Percentiles rank a stretch among this genome's conserved stretches.
Evolutionary conservation across 1,140 invertebrate genomes (phyloP).

Genomic region (Diabrotica undecimpunctata): DNA sequence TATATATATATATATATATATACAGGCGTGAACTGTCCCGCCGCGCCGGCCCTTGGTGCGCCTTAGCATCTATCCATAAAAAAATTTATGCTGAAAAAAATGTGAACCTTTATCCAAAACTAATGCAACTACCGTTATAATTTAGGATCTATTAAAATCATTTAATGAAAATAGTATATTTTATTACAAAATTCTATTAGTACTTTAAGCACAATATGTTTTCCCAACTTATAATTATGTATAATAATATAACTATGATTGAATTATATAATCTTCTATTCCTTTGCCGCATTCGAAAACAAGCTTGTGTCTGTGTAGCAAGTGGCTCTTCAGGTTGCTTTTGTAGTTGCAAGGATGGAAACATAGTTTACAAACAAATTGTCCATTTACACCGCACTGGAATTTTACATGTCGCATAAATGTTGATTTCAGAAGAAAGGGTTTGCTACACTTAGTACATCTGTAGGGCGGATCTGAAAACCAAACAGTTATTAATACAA

Average conservation of each 20-base stretch:
- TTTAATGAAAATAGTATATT: no score
- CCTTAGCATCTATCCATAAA: no score
- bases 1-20: no score
- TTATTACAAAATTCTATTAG: no score
- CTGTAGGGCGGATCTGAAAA: not conserved
- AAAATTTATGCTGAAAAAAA: no score
- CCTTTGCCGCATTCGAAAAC: not conserved
- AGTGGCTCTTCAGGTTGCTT: conserved; percentile 23
- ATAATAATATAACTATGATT: not conserved
- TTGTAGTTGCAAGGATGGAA: conserved; percentile 29
- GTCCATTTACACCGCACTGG: conserved; percentile 63
- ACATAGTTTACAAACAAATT: conserved; percentile 61
- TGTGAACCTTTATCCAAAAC: no score
- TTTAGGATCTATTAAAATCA: no score
- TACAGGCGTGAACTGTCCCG: no score
- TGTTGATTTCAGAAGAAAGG: conserved; percentile 54
- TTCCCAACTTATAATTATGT: no score
- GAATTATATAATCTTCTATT: not conserved
- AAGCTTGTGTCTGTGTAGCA: conserved; percentile 17
- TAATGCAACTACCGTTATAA: no score
- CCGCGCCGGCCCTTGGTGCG: no score
- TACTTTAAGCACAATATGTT: no score
- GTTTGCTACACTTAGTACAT: conserved; percentile 49
- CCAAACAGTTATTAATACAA: not conserved
- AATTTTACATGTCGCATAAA: conserved; percentile 61